phyloP scores from a whole-genome alignment of 1,140 invertebrate species.

The Steinernema feltiae region DNA sequence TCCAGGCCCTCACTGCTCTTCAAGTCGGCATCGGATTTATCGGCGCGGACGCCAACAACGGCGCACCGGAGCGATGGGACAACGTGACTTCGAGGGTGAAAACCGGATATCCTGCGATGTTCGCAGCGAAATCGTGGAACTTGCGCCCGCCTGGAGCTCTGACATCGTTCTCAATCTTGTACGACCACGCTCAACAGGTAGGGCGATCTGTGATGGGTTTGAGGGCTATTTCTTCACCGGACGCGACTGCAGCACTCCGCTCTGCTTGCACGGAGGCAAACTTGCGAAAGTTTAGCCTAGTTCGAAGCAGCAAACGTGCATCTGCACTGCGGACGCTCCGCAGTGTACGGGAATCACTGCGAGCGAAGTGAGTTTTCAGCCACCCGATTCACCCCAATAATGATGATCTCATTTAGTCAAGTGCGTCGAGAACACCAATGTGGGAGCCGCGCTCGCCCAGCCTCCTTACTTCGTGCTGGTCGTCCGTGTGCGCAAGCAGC shows the following conservation, averaged over 20 bases:
- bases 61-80: neutral
- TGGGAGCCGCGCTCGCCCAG: constrained; percentile 22
- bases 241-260: constrained; percentile 14
- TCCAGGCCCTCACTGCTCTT: neutral
- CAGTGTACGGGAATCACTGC: constrained; percentile 31
- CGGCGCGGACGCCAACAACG: neutral
- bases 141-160: neutral
- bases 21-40: neutral
- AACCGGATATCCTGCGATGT: neutral
- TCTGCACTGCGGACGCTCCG: constrained; percentile 25
- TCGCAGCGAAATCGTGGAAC: neutral
- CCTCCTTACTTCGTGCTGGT: constrained; percentile 27
- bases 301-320: no score
- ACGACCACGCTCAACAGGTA: no score
- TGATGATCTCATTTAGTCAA: constrained; percentile 19
- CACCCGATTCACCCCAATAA: no score
- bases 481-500: constrained; percentile 20
- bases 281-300: no score
- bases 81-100: neutral
- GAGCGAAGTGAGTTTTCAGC: constrained; percentile 20
- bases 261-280: constrained; percentile 27
- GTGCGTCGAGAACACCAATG: constrained; percentile 21
- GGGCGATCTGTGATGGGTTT: no score
- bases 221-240: constrained; percentile 28
- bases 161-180: no score